Evolutionary conservation across 2,113 vertebrate genomes (phyloP).

Genomic region (Sturnira hondurensis): DNA sequence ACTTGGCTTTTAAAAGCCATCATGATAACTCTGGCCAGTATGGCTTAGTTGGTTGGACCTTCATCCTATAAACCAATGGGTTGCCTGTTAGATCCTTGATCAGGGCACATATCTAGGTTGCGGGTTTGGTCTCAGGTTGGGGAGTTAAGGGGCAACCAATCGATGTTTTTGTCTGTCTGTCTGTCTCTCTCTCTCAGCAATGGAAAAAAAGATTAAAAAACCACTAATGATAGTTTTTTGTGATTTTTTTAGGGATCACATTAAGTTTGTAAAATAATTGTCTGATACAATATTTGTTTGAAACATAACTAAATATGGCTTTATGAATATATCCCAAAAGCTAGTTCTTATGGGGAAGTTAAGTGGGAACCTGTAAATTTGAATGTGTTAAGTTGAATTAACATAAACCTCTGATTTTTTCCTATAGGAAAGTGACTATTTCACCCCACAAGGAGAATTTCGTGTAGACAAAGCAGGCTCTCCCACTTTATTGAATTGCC

Average conservation of each 20-base stretch:
- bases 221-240: neutral
- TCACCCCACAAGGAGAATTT: conserved; percentile 98
- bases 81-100: no score
- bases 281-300: neutral
- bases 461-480: conserved; percentile 98
- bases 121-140: no score
- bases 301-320: neutral
- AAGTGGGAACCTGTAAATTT: neutral
- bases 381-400: neutral
- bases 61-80: no score
- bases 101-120: no score
- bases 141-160: no score
- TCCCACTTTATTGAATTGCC: conserved; percentile 97
- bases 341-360: neutral
- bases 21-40: neutral
- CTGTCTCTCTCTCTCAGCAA: no score
- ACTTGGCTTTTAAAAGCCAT: neutral
- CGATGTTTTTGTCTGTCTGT: no score
- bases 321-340: neutral
- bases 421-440: conserved; percentile 97
- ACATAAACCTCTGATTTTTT: conserved; percentile 51
- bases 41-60: no score
- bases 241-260: neutral
- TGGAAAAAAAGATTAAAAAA: no score
- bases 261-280: neutral